Evolutionary conservation across 1,140 invertebrate genomes (phyloP).

Genomic region (Dendroctonus ponderosae): DNA sequence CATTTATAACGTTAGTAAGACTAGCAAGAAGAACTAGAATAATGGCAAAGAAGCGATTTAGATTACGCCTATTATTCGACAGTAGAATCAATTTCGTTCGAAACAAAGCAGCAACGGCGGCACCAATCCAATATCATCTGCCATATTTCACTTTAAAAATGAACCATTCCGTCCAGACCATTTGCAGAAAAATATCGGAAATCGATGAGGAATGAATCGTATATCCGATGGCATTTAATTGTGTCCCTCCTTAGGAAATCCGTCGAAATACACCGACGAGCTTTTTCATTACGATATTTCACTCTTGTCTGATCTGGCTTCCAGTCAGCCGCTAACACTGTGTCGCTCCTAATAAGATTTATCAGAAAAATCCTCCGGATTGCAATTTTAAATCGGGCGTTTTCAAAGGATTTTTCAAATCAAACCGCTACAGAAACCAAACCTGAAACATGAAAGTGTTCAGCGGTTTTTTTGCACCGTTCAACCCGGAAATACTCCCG

Average conservation of each 20-base stretch:
- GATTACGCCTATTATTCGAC: background rate
- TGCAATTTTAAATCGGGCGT: no score
- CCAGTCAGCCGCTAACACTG: no score
- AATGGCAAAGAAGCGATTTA: background rate
- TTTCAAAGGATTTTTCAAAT: no score
- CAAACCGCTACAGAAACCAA: no score
- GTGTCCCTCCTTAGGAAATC: constrained; percentile 16
- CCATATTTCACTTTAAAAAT: constrained; percentile 23
- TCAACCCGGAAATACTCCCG: no score
- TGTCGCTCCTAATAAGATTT: no score
- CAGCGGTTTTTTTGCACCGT: no score
- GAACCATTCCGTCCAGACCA: constrained; percentile 18
- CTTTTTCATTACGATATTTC: constrained; percentile 31
- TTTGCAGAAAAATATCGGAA: constrained; percentile 27
- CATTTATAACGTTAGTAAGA: no score
- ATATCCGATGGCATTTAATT: constrained; percentile 26
- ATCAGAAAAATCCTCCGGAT: no score
- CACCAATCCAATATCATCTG: background rate
- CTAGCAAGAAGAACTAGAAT: no score
- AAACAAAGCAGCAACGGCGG: no score
- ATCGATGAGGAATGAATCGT: constrained; percentile 26
- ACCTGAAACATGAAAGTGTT: no score
- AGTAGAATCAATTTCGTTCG: background rate
- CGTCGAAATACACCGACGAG: constrained; percentile 8
- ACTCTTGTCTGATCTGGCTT: constrained; percentile 25